Base-by-base conservation (phyloP, 2,888 invertebrate genomes). In the Trissolcus japonicus region DNA sequence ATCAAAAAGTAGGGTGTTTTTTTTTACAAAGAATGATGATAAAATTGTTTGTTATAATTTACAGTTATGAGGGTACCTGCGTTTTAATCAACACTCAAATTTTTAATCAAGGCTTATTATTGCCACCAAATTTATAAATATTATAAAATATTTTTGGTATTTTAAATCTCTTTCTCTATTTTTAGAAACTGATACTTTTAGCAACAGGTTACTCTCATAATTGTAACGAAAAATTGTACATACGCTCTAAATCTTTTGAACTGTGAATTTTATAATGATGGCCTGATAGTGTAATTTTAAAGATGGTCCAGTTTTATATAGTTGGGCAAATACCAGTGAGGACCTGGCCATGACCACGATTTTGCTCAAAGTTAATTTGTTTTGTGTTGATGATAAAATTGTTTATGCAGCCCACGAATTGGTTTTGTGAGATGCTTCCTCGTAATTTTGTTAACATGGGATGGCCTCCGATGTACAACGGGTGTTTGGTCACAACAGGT, bases 401-500 rank as follows among this genome's bases (percentile, higher is more conserved):
- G 61, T 91, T 92, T 54, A 97, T 93, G 86, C 96, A 95, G 19
- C 96, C 96, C 43, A 95, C 93, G 89, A 92, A 98, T 9, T 94
- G 93, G 25, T 92, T 91, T 13, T 91, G 90, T 0, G 95, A 94
- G 46, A 91, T 91, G 3, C 95, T 92, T 1, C 96, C 97, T 35
- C 93, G 90, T 0, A 91, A 85, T 78, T 50, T 72, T 1, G n/a
- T 16, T 69, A 90, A 86, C 66, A 91, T 90, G 1, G 94, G 94
- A 89, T 97, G 95, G 0, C 98, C 98, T 17, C 99, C 99, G 83
- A 99, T 91, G 89, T 95, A 98, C 40, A 99, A 91, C 0, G 97
- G 95, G 76, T 96, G 94, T 29, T 93, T 93, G 0, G 97, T 96
- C 83, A 95, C 93, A 0, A 96, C 95, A 0, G 93, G 92, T 0